Base-by-base conservation (phyloP, 2,113 vertebrate genomes). In the Mustela nigripes region DNA sequence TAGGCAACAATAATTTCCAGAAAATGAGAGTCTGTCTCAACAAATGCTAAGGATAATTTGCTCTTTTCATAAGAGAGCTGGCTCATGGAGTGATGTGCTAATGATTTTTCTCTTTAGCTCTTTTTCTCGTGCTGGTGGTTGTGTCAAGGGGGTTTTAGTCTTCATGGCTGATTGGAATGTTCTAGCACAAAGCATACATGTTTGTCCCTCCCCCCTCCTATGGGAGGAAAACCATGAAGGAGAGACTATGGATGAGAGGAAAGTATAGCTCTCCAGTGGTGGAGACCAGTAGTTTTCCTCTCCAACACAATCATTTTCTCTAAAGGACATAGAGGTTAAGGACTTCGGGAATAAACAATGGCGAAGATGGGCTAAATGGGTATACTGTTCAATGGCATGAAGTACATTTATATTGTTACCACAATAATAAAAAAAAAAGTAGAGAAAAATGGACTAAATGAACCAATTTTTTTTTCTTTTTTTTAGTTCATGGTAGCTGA, bases 401-500 rank as follows among this genome's bases (percentile, higher is more conserved):
- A 42, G 10, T 58, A 63, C 12, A 45, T 33, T 71, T 11, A 48
- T 31, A 60, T 14, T 58, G 21, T 90, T 62, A 67, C 45, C 36
- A 58, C 58, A 94, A 15, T 79, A 62, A 76, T 63, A 85, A 53
- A 91, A 63, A 36, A 36, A 45, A 71, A 42, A 58, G 74, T 82
- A 31, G 31, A 63, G 65, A 86, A 83, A 95, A 71, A 39, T 18
- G 53, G 78, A 36, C 39, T 86, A 83, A 96, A 39, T 74, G 53
- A 69, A 62, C 92, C 5, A 79, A 28, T 84, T 87, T 90, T 74
- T 74, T 74, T n/a, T 83, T 67, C 39, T 39, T 39, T 80, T 83
- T 92, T 87, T 58, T 90, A 42, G 88, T 73, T 92, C 60, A 36
- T 65, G 39, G 39, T 81, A 94, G 33, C 63, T 39, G 73, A 97